A percentile compares a stretch with the other conserved stretches of the same genome.
Evolutionary conservation across 2,888 invertebrate species (phyloP).

Genomic region (Drosophila macrospina): DNA sequence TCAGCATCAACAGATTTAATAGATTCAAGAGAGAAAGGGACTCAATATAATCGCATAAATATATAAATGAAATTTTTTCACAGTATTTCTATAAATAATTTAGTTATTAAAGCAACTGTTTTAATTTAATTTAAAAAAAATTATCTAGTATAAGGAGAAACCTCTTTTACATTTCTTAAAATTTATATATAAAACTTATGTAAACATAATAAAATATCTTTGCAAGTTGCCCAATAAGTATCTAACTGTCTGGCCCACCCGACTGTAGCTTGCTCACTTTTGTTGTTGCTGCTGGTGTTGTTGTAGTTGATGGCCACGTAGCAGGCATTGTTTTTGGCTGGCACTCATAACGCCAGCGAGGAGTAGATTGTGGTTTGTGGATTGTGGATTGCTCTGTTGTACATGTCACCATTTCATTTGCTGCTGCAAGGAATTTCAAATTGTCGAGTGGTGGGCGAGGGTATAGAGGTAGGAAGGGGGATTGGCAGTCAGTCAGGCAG

Average conservation of each 20-base stretch:
- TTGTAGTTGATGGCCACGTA: conserved; percentile 47
- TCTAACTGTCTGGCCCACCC: neutral
- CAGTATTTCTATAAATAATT: no score
- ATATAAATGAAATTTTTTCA: no score
- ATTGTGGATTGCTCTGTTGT: conserved; percentile 29
- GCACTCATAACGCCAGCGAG: conserved; percentile 40
- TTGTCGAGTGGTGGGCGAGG: conserved; percentile 32
- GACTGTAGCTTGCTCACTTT: neutral
- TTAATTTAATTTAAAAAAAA: no score
- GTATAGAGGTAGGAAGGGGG: neutral
- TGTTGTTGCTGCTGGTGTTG: conserved; percentile 40
- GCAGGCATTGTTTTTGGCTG: conserved; percentile 50
- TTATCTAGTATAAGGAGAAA: no score
- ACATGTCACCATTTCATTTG: conserved; percentile 76
- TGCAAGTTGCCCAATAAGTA: conserved; percentile 2
- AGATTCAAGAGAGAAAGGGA: no score
- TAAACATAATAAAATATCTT: no score
- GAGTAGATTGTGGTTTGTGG: neutral
- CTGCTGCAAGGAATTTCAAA: conserved; percentile 64
- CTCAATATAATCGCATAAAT: no score
- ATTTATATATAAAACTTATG: no score
- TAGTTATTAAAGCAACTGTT: no score
- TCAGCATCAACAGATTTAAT: no score
- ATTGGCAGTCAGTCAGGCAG: no score
- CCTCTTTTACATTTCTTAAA: no score